Conservation (phyloP, 2,888 invertebrate species). For the Catocala fraxini region DNA sequence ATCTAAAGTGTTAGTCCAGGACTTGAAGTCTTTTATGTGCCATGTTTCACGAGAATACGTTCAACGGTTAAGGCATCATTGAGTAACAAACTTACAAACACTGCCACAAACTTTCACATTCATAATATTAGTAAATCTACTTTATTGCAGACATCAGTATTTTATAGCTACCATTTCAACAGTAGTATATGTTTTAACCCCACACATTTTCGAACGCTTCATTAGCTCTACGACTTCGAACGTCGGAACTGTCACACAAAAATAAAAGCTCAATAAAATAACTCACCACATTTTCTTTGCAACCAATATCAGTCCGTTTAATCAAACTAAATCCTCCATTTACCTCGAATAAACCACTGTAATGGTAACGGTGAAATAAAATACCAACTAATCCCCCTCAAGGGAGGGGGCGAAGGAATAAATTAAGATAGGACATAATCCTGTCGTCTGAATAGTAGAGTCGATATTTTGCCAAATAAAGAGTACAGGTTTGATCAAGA, state of each 20-base stretch:
- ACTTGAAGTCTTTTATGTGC: no score
- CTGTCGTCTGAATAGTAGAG: constrained; percentile 25
- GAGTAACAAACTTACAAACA: no score
- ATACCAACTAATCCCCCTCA: constrained; percentile 46
- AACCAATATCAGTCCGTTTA: constrained; percentile 35
- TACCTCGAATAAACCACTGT: constrained; percentile 48
- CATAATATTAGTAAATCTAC: no score
- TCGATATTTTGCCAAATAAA: constrained; percentile 29
- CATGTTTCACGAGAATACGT: no score
- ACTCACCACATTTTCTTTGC: not conserved
- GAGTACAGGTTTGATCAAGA: constrained; percentile 24
- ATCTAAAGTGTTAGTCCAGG: no score
- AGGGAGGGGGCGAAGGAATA: constrained; percentile 31
- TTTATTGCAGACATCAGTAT: no score
- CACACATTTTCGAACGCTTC: not conserved
- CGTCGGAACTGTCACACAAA: not conserved
- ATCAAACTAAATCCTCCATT: constrained; percentile 45
- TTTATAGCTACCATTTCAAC: no score
- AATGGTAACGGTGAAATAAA: constrained; percentile 53
- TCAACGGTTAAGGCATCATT: no score
- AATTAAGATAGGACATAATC: constrained; percentile 27
- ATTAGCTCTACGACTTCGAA: no score
- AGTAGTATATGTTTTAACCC: not conserved
- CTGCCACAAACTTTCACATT: no score
- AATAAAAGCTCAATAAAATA: constrained; percentile 4